A percentile compares a stretch with the other conserved stretches of the same genome.
Conservation (phyloP, 2,888 invertebrate species). For the Drosophila merina region DNA sequence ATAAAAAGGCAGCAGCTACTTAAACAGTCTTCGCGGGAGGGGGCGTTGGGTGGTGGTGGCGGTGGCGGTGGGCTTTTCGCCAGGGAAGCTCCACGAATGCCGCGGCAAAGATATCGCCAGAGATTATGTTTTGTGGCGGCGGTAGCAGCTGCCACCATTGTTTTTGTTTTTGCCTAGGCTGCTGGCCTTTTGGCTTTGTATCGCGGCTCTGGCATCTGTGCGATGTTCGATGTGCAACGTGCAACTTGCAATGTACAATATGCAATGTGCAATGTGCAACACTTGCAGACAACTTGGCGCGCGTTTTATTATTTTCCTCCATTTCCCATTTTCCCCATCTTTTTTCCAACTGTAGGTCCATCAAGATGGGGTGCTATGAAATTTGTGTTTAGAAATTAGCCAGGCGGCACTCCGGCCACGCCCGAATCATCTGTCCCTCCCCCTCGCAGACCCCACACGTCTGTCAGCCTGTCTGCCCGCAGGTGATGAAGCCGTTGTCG, state of each 20-base stretch:
- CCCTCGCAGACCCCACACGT: slow-evolving; percentile 24
- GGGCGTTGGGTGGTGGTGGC: slow-evolving; percentile 19
- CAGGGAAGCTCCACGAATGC: slow-evolving; percentile 77
- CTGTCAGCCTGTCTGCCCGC: slow-evolving; percentile 69
- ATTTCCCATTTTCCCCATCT: slow-evolving; percentile 1
- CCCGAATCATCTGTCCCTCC: slow-evolving; percentile 47
- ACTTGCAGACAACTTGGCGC: slow-evolving; percentile 79
- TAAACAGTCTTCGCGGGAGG: slow-evolving; percentile 45
- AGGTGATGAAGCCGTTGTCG: slow-evolving; percentile 78
- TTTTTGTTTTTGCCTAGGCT: slow-evolving; percentile 63
- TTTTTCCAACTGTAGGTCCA: slow-evolving; percentile 47
- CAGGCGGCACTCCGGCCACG: slow-evolving; percentile 63
- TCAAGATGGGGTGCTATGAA: slow-evolving; percentile 57
- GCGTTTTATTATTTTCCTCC: slow-evolving; percentile 38
- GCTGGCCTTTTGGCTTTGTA: slow-evolving; percentile 77
- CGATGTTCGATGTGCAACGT: slow-evolving; percentile 53
- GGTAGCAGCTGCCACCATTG: slow-evolving; percentile 79
- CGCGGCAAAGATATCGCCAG: slow-evolving; percentile 71
- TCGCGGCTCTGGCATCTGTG: slow-evolving; percentile 76
- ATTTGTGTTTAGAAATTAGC: slow-evolving; percentile 78
- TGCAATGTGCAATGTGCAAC: slow-evolving; percentile 73
- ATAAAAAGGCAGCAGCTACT: slow-evolving; percentile 49
- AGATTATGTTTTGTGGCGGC: slow-evolving; percentile 79
- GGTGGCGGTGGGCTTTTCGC: slow-evolving; percentile 33
- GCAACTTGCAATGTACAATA: slow-evolving; percentile 73